A percentile compares a stretch with the other conserved stretches of the same genome.
These are phyloP conservation scores for Stenodema calcarata DNA, from an alignment of 2,888 invertebrate genomes.

Conservation along the genomic window DNA sequence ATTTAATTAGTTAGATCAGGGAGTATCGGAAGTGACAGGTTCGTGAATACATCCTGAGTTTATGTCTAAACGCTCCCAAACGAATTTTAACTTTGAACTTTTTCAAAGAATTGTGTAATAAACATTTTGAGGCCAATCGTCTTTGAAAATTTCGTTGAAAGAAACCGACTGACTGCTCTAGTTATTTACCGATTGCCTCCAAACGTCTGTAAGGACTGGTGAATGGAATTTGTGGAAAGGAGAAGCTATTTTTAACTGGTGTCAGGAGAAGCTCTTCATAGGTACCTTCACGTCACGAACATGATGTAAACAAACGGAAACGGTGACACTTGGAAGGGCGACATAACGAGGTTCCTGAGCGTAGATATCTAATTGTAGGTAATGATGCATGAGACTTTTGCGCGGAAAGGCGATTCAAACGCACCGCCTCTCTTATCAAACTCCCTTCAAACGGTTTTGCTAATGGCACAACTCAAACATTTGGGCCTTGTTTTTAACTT, in stretches of 20 bases:
- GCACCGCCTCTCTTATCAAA: neutral
- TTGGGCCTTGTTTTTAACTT: constrained; percentile 28
- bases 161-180: neutral
- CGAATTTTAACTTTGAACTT: too few species aligned
- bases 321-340: neutral
- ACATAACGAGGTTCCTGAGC: neutral
- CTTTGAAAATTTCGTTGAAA: too few species aligned
- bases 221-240: neutral
- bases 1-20: too few species aligned
- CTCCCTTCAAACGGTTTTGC: neutral
- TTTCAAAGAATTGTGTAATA: too few species aligned
- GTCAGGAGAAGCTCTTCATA: neutral
- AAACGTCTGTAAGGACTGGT: neutral
- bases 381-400: neutral
- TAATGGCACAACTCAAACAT: neutral
- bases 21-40: too few species aligned
- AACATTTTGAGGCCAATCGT: too few species aligned
- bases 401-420: neutral
- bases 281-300: neutral
- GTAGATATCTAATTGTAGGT: neutral
- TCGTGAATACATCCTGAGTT: too few species aligned
- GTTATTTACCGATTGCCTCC: neutral
- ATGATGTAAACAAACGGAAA: neutral
- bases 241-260: neutral
- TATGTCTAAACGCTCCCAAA: too few species aligned